Conservation (phyloP, 2,113 vertebrate genomes). For the Cariama cristata region DNA sequence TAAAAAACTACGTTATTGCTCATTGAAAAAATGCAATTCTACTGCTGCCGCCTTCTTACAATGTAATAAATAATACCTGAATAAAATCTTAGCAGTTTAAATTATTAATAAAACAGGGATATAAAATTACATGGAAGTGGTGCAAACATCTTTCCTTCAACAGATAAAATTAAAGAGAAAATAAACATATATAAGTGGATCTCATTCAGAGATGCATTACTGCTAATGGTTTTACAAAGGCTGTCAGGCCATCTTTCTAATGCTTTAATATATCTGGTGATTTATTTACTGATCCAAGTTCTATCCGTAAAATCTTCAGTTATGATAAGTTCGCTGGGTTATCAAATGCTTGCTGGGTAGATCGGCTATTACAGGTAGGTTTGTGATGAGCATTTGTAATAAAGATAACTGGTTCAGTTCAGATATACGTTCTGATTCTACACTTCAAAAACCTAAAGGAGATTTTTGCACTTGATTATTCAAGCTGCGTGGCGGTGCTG, state of each 20-base stretch:
- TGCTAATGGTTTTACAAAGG: constrained; percentile 36
- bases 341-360: constrained; percentile 26
- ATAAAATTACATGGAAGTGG: not conserved
- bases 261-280: constrained; percentile 47
- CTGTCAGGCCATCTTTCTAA: not conserved
- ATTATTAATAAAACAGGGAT: constrained; percentile 7
- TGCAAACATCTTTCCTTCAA: constrained; percentile 21
- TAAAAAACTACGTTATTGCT: not conserved
- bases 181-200: constrained; percentile 46
- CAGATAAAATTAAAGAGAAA: constrained; percentile 19
- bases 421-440: not conserved
- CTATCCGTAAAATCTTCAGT: constrained; percentile 58
- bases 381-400: constrained; percentile 31
- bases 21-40: not conserved
- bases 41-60: not conserved
- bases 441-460: not conserved
- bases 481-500: not conserved
- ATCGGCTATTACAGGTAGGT: not conserved
- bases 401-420: constrained; percentile 28
- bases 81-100: constrained; percentile 10
- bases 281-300: constrained; percentile 51
- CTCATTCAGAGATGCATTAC: not conserved
- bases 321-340: not conserved
- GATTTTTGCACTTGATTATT: not conserved
- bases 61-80: constrained; percentile 17